Evolutionary conservation across 2,888 invertebrate genomes (phyloP), one percentile per base, ranked within the genome.

Genomic region (Tetragonula carbonaria): DNA sequence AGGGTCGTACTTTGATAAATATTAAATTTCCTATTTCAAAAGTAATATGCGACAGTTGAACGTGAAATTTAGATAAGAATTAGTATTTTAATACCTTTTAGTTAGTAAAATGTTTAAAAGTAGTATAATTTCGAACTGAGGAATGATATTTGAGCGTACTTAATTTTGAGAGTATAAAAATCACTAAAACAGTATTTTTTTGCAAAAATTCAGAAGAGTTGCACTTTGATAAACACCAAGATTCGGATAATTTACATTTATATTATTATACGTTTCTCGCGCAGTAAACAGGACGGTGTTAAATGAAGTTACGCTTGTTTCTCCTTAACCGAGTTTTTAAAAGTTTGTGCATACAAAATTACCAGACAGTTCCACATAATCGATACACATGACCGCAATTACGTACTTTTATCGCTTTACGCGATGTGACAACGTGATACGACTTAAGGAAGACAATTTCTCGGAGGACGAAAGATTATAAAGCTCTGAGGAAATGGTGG

Each of bases 381-480:
- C 74, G 45, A 82, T 82, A 70, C 23, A 13, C 51, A 70, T 65
- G 74, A 33, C 23, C 28, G 72, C 33, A 73, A 59, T 68, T 68
- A 67, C 45, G 45, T 50, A 75, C 5, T 81, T 82, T 45, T 65
- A 65, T n/a, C 57, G 33, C 18, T 70, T 53, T 13, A 4, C 18
- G 51, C 16, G 71, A 59, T 74, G 53, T 38, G 50, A 59, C 70
- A 21, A 28, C 14, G 28, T 33, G 55, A 28, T 28, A 4, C 18
- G 59, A 51, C 72, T 74, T 18, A 16, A 23, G 53, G 33, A 50
- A 21, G 4, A 18, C 59, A 72, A 62, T 76, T 66, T 67, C 62
- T 72, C 65, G 53, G 8, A 50, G 8, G 50, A 50, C 23, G 5
- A 45, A 55, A 2, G 53, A 38, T 57, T n/a, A 33, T 18, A 16